phyloP scores from a whole-genome alignment of 2,888 invertebrate species.

The Leptura quadrifasciata region DNA sequence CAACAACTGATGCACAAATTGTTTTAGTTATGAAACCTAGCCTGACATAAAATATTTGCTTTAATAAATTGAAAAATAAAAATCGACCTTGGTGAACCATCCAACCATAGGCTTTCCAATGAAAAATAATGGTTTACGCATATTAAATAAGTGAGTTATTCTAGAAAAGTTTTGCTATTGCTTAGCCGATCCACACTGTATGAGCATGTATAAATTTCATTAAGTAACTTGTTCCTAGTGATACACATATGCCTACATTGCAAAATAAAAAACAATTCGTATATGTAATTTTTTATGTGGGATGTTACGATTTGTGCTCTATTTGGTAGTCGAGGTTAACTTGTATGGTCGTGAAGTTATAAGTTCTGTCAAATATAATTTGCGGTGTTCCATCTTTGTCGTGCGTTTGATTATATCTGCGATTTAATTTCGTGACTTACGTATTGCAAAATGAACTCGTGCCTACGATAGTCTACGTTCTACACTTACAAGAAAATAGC shows the following conservation, averaged over 20 bases:
- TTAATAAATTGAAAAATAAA: too few relatives aligned
- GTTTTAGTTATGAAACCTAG: too few relatives aligned
- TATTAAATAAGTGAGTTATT: too few relatives aligned
- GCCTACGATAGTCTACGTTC: not conserved
- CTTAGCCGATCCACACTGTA: too few relatives aligned
- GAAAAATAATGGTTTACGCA: too few relatives aligned
- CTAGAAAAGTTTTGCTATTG: too few relatives aligned
- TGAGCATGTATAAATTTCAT: not conserved
- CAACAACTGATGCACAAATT: too few relatives aligned
- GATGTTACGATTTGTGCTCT: conserved; percentile 35
- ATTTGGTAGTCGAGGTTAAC: conserved; percentile 37
- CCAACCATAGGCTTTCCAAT: too few relatives aligned
- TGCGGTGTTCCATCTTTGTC: conserved; percentile 31
- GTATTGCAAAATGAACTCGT: conserved; percentile 11
- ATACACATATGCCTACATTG: not conserved
- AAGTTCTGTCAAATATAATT: conserved; percentile 32
- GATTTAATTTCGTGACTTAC: conserved; percentile 42
- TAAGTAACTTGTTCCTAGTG: not conserved
- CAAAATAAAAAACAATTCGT: conserved; percentile 3
- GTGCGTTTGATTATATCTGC: conserved; percentile 36
- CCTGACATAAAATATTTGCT: too few relatives aligned
- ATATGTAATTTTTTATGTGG: conserved; percentile 17
- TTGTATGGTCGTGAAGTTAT: conserved; percentile 15
- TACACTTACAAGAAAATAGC: conserved; percentile 4
- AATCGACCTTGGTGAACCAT: too few relatives aligned